Conservation (phyloP, 30 jellyfish, hydroid and myxozoan species). For the Haliclystus octoradiatus region DNA sequence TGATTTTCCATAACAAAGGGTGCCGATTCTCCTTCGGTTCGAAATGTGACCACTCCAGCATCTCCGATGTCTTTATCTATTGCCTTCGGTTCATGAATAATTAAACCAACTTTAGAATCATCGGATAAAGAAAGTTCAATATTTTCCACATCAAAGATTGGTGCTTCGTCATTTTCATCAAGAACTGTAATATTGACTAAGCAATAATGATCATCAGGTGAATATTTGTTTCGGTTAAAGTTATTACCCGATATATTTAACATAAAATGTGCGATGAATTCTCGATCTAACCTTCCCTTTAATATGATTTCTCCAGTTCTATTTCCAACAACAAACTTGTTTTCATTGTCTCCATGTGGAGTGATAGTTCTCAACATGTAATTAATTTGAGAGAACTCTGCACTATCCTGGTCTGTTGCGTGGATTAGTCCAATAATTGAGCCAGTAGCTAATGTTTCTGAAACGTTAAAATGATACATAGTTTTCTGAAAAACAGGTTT, state of each 20-base stretch:
- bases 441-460: neutral
- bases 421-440: neutral
- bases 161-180: neutral
- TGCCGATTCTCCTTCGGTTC: neutral
- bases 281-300: neutral
- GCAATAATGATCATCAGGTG: neutral
- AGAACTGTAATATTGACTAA: neutral
- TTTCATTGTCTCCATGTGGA: neutral
- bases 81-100: neutral
- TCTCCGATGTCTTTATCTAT: neutral
- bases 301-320: neutral
- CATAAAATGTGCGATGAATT: neutral
- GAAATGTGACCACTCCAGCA: neutral
- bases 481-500: neutral
- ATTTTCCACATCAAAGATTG: neutral
- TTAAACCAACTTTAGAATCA: neutral
- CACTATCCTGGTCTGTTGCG: neutral
- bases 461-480: neutral
- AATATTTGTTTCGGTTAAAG: neutral
- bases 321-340: neutral
- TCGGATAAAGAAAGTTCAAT: neutral
- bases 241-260: neutral
- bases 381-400: neutral
- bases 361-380: neutral
- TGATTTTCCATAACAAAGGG: neutral